Evolutionary conservation across 2,888 invertebrate genomes (phyloP), one percentile per base, ranked within the genome.

Genomic region (Kuschelorhynchus macadamiae): DNA sequence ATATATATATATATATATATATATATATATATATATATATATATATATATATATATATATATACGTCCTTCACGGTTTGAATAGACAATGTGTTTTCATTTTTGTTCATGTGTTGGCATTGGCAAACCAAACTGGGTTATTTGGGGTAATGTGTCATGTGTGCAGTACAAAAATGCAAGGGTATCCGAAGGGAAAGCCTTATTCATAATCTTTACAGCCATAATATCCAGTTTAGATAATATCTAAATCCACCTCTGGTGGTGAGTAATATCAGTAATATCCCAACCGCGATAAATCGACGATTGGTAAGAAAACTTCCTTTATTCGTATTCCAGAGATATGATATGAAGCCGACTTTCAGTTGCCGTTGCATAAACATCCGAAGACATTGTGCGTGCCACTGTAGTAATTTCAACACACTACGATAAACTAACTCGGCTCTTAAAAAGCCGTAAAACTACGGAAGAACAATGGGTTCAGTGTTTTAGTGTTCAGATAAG

Each of bases 381-480:
- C 32, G 11, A 36, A 20, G 16, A 14, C 59, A 36, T 49, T n/a
- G 49, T 53, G 52, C 32, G 62, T 53, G 62, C 53, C 20, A 21
- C 46, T 18, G 62, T n/a, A n/a, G n/a, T 33, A 25, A 52, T 61
- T 53, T 53, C 52, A 61, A 52, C 52, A 53, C 53, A 36, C 25
- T 42, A 11, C 39, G 52, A 42, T 52, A 52, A 50, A 61, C 50
- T 30, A 39, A n/a, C 30, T 0, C 9, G 20, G 5, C 44, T 30
- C 16, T 53, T 41, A 62, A 62, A 53, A 53, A 62, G 42, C 25
- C 42, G 33, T 62, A 62, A 53, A 61, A 32, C 11, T 20, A n/a
- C 14, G 14, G 42, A 2, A 2, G 41, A 60, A 60, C 60, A 60
- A 60, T 41, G 60, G 12, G 5, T 12, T 32, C 17, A 62, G 61